These are phyloP conservation scores for Heteronetta atricapilla DNA, from an alignment of 2,113 vertebrate genomes.

Conservation along the genomic window DNA sequence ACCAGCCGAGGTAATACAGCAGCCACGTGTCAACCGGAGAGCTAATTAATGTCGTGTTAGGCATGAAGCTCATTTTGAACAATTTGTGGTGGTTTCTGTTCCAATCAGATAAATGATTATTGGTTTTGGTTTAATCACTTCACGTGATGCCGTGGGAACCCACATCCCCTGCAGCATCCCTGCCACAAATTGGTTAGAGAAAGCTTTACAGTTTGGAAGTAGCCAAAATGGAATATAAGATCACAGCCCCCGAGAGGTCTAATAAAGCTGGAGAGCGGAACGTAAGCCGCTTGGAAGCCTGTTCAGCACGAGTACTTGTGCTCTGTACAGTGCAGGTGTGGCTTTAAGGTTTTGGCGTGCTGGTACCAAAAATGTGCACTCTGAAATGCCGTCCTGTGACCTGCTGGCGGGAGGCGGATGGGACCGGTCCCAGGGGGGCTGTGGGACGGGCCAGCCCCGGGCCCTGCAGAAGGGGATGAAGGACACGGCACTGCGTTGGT, in stretches of 20 bases:
- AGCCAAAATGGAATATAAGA: neutral
- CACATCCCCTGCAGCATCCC: neutral
- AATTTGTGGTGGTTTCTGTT: neutral
- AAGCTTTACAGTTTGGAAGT: neutral
- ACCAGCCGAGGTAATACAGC: neutral
- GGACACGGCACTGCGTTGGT: neutral
- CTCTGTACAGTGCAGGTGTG: neutral
- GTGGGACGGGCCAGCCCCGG: neutral
- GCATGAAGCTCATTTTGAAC: neutral
- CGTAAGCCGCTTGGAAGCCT: neutral
- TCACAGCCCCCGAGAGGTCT: neutral
- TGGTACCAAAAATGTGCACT: neutral
- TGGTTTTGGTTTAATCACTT: neutral
- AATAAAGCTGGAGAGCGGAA: neutral
- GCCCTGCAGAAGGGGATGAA: neutral
- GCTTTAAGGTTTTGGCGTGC: neutral
- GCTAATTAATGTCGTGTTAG: neutral
- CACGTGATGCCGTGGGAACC: neutral
- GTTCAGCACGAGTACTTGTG: neutral
- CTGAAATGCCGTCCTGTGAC: neutral
- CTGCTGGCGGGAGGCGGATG: constrained; percentile 1
- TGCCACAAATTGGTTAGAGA: neutral
- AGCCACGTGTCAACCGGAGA: neutral
- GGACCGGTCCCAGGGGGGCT: neutral
- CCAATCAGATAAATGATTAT: neutral